These are phyloP conservation scores for Drosophila pectinifera DNA, from an alignment of 1,140 invertebrate species.

Conservation along the genomic window DNA sequence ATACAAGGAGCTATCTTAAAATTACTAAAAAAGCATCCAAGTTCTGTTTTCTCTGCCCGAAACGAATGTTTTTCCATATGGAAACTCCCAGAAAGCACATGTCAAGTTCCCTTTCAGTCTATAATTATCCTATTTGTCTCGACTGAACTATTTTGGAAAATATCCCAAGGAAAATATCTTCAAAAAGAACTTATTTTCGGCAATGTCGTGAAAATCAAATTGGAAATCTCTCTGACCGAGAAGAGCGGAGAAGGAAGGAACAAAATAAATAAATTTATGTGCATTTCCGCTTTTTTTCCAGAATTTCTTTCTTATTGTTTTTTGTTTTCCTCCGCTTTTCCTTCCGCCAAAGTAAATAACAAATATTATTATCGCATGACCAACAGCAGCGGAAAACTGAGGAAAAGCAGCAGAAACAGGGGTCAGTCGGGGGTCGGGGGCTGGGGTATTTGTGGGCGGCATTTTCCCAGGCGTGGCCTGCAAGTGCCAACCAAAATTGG, in stretches of 20 bases:
- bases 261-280: slow-evolving; percentile 83
- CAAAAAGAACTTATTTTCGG: slow-evolving; percentile 23
- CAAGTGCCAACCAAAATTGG: slow-evolving; percentile 43
- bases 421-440: background rate
- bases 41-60: rapidly evolving
- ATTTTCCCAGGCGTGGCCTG: slow-evolving; percentile 15
- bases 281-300: slow-evolving; percentile 74
- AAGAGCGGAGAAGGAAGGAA: slow-evolving; percentile 9
- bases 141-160: background rate
- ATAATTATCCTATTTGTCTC: slow-evolving; percentile 16
- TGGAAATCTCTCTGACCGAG: slow-evolving; percentile 4
- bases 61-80: background rate
- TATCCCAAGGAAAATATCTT: slow-evolving; percentile 2
- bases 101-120: background rate
- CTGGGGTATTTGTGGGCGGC: background rate
- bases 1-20: too few relatives aligned
- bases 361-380: slow-evolving; percentile 84
- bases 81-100: background rate
- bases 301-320: slow-evolving; percentile 32
- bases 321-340: slow-evolving; percentile 59
- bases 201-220: slow-evolving; percentile 28
- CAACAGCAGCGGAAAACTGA: slow-evolving; percentile 36
- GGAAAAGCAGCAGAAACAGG: slow-evolving; percentile 33
- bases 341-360: slow-evolving; percentile 85
- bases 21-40: too few relatives aligned